Base-by-base conservation (phyloP, 2,888 invertebrate genomes). In the Perizoma flavofasciatum region DNA sequence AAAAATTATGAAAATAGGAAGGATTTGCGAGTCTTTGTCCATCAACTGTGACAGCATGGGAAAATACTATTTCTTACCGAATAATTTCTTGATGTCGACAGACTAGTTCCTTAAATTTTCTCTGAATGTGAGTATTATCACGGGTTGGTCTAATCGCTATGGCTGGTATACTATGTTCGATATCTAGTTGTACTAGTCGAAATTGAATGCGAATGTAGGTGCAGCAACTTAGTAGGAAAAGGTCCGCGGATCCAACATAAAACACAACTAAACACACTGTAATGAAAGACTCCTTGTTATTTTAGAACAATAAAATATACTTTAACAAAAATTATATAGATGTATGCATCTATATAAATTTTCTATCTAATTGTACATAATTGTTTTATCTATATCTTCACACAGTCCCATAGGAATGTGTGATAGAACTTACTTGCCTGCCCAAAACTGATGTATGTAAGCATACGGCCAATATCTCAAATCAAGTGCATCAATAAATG, bases 381-480 rank as follows among this genome's bases (percentile, higher is more conserved):
- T n/a, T n/a, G n/a, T n/a, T n/a, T n/a, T n/a, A n/a, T n/a, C n/a
- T n/a, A n/a, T n/a, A n/a, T n/a, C n/a, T n/a, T n/a, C n/a, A n/a
- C n/a, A n/a, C n/a, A n/a, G n/a, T n/a, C n/a, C n/a, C n/a, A n/a
- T 22, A 22, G 22, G 22, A 22, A 22, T 22, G 22, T 22, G 22
- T 22, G n/a, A 41, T n/a, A 5, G n/a, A n/a, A n/a, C 4, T 10
- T n/a, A 44, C 66, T 48, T 63, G 74, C 75, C 70, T 55, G 72
- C 70, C 73, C 73, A 74, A 59, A 67, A 58, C 44, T 73, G 75
- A 53, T 74, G 72, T 32, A 70, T 44, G 44, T 72, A 76, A 11
- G 65, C 66, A 40, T 67, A 68, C 5, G 74, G 74, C 74, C 73
- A 74, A 45, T 69, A 71, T 45, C 60, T 66, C 4, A 73, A 64